A percentile compares a stretch with the other conserved stretches of the same genome.
phyloP scores from a whole-genome alignment of 2,888 invertebrate genomes.

The Listrodromus nycthemerus region DNA sequence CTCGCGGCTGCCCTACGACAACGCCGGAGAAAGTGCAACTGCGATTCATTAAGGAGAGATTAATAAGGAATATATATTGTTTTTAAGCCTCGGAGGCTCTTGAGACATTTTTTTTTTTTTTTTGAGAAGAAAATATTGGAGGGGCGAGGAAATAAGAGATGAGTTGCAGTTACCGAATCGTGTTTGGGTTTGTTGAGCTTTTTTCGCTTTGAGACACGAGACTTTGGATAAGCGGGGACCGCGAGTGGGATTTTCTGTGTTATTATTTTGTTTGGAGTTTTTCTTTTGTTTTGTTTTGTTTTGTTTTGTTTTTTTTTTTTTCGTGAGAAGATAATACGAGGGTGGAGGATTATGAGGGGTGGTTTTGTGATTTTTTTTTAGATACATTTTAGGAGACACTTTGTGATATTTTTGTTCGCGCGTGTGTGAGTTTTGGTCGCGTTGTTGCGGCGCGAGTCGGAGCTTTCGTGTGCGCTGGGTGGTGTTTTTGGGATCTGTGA shows the following conservation, averaged over 20 bases:
- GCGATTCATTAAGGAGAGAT: no score
- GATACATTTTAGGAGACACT: neutral
- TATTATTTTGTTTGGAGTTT: no score
- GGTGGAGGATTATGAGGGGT: no score
- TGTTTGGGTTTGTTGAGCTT: no score
- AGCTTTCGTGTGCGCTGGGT: neutral
- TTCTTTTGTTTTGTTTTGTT: no score
- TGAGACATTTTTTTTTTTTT: neutral
- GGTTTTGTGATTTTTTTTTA: neutral
- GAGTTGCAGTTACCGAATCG: neutral
- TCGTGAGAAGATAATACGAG: no score
- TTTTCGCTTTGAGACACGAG: no score
- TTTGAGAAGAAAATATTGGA: neutral
- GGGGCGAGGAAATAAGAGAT: neutral
- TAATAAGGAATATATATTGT: no score
- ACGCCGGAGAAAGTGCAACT: conserved; percentile 21
- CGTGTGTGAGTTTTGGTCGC: neutral
- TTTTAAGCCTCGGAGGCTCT: no score
- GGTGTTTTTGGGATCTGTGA: conserved; percentile 28
- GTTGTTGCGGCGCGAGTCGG: conserved; percentile 20
- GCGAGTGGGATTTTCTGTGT: no score
- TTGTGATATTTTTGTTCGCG: neutral
- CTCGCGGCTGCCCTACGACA: neutral
- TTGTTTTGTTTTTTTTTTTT: no score
- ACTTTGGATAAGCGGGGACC: no score